These are phyloP conservation scores for Leptura quadrifasciata DNA, from an alignment of 2,888 invertebrate genomes.

Conservation along the genomic window DNA sequence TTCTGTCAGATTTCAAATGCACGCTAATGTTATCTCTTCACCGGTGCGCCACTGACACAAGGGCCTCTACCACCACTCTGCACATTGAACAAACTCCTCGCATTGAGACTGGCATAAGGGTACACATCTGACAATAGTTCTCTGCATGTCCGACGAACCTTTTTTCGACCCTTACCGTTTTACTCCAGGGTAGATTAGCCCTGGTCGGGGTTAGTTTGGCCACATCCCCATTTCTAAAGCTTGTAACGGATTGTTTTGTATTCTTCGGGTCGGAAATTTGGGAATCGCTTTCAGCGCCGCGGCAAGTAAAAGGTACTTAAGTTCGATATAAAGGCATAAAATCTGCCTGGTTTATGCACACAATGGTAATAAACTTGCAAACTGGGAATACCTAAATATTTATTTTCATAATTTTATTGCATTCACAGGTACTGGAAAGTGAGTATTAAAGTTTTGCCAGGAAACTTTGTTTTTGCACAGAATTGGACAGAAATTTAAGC, in stretches of 20 bases:
- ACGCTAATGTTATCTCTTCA: not conserved
- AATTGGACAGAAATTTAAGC: no score
- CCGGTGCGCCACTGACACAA: slow-evolving; percentile 5
- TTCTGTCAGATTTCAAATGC: no score
- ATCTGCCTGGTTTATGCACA: no score
- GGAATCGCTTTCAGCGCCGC: slow-evolving; percentile 1
- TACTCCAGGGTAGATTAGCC: slow-evolving; percentile 56
- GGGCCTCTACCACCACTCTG: not conserved
- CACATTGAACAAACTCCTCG: not conserved
- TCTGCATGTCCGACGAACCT: slow-evolving; percentile 39
- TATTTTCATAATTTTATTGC: no score
- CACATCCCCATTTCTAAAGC: slow-evolving; percentile 15
- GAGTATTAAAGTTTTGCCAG: no score
- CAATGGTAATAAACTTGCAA: no score
- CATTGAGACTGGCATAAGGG: slow-evolving; percentile 12
- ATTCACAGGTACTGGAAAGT: no score
- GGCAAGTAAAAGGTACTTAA: not conserved
- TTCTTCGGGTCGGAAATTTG: slow-evolving; percentile 8
- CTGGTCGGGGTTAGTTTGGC: slow-evolving; percentile 55
- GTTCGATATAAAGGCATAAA: not conserved
- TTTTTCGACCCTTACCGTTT: slow-evolving; percentile 52
- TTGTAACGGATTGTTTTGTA: slow-evolving; percentile 15
- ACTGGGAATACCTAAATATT: no score
- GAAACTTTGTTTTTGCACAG: no score
- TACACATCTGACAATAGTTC: slow-evolving; percentile 23